Evolutionary conservation across 2,113 vertebrate genomes (phyloP).

Genomic region (Parus major): DNA sequence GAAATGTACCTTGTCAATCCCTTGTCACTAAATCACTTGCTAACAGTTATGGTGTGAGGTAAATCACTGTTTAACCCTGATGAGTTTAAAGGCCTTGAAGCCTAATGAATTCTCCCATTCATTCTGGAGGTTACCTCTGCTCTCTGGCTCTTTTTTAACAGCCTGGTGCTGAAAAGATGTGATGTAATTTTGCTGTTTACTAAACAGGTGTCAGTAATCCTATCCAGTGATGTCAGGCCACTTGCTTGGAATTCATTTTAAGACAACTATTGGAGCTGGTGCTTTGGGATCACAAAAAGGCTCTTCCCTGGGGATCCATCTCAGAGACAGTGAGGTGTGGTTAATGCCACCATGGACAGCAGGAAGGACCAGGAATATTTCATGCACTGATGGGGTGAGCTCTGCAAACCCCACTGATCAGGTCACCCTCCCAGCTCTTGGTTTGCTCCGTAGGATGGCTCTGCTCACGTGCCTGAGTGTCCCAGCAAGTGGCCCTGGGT

Average conservation of each 20-base stretch:
- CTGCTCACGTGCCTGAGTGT: fast-evolving
- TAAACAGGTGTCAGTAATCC: constrained; percentile 36
- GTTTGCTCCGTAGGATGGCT: background rate
- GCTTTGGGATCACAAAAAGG: background rate
- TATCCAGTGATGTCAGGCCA: background rate
- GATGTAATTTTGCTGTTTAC: constrained; percentile 34
- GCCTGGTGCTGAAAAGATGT: constrained; percentile 48
- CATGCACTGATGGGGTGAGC: background rate
- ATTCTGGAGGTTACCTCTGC: constrained; percentile 24
- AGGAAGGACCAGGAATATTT: background rate
- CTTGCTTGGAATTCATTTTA: background rate
- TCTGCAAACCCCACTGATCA: background rate
- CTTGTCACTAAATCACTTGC: constrained; percentile 60
- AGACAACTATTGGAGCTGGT: background rate
- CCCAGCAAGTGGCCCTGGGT: fast-evolving
- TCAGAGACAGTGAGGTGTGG: fast-evolving
- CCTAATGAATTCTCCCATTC: constrained; percentile 53
- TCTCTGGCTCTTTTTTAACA: background rate
- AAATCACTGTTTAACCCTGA: constrained; percentile 4
- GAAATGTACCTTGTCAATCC: constrained; percentile 52
- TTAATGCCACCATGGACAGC: background rate
- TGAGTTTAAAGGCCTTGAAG: constrained; percentile 47
- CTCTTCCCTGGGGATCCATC: background rate
- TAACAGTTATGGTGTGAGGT: constrained; percentile 33
- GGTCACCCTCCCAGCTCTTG: background rate